Conservation (phyloP, 2,113 vertebrate genomes). For the Centropus bengalensis region DNA sequence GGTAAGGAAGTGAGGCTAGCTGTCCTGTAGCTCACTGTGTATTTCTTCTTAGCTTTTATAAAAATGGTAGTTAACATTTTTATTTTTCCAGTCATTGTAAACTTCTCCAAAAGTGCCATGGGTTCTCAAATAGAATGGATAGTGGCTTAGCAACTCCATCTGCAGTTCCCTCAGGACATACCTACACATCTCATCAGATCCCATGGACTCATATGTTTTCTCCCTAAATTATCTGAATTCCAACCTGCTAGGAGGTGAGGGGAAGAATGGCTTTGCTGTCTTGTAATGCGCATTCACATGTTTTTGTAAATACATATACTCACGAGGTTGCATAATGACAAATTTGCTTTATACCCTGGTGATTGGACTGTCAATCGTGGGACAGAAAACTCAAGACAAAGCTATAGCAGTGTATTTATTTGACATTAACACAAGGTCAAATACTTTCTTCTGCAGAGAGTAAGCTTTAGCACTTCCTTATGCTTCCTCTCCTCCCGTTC, state of each 20-base stretch:
- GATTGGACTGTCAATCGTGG: neutral
- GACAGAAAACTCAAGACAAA: neutral
- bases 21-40: no score
- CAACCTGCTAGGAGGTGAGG: accelerated
- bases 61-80: no score
- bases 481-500: neutral
- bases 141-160: no score
- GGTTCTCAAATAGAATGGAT: no score
- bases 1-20: no score
- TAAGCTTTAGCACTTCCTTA: neutral
- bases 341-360: neutral
- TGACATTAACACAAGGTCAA: neutral
- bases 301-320: neutral
- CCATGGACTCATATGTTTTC: neutral
- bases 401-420: neutral
- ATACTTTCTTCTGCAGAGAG: neutral
- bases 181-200: no score
- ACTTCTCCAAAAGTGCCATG: no score
- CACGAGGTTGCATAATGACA: neutral
- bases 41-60: no score
- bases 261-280: neutral
- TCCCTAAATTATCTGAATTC: neutral
- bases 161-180: no score
- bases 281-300: neutral
- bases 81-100: no score